Base-by-base conservation (phyloP, 2,113 vertebrate species). In the Phrynocephalus versicolor region DNA sequence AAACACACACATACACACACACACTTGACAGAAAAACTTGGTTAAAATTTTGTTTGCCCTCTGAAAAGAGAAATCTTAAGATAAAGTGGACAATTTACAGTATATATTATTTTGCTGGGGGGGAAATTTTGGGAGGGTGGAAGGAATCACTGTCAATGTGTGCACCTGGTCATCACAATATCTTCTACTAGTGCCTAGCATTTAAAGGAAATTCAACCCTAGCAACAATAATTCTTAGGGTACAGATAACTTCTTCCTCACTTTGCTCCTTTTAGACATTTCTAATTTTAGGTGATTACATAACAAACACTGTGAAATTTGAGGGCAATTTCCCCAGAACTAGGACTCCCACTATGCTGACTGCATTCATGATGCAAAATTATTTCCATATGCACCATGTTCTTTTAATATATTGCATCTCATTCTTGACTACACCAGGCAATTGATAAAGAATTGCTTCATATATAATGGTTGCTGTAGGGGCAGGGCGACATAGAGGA, bases 361-460 rank as follows among this genome's bases (percentile, higher is more conserved):
- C 51, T 71, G 13, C 21, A 73, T 88, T 90, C 89, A 70, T 85
- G 78, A 88, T 85, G 84, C 69, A 62, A 39, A 83, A 88, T 81
- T 0, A 0, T 21, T 39, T 33, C 72, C 10, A 67, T 81, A 74
- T 35, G 81, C 0, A 27, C 62, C 82, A 82, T 85, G 41, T 65
- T 79, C 37, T 72, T 30, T 62, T 73, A 13, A 30, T 77, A 78
- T 39, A 77, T 57, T 70, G 33, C 6, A 69, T 8, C 5, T 35
- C 1, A 13, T 69, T 77, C 35, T 69, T 45, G 23, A 27, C 25
- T 72, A 18, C 3, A 85, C 30, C 37, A 45, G 69, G 37, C 67
- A 60, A 39, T 6, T 18, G 19, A 12, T 18, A 69, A 27, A 2
- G 9, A 83, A 69, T 55, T 55, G 23, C 37, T 77, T 77, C n/a